These are phyloP conservation scores for Aldrovandia affinis DNA, from an alignment of 2,797 vertebrate species.

Conservation along the genomic window DNA sequence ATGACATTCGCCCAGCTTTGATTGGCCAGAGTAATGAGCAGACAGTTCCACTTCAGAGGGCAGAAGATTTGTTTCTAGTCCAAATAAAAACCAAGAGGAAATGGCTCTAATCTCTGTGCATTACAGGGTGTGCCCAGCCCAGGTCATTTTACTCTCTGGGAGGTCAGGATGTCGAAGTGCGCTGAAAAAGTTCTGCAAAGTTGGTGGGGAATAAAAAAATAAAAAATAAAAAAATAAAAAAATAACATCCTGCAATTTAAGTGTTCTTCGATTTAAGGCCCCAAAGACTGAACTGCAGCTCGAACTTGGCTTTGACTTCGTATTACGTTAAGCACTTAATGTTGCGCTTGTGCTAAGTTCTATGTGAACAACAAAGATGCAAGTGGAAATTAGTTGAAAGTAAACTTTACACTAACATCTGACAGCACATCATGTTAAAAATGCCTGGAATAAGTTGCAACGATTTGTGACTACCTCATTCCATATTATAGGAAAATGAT, in stretches of 20 bases:
- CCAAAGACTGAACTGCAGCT: background rate
- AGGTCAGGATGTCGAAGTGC: background rate
- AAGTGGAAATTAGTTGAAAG: too few relatives aligned
- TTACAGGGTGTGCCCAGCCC: constrained; percentile 35
- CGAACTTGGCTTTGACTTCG: too few relatives aligned
- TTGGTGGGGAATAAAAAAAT: background rate
- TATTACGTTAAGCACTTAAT: too few relatives aligned
- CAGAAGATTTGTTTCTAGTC: constrained; percentile 41
- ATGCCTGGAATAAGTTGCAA: too few relatives aligned
- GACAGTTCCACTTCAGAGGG: constrained; percentile 40
- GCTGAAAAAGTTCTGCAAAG: background rate
- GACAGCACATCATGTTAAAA: too few relatives aligned
- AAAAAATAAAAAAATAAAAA: background rate
- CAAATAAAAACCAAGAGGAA: constrained; percentile 38
- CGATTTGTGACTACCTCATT: too few relatives aligned
- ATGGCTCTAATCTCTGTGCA: constrained; percentile 29
- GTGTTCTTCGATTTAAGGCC: background rate
- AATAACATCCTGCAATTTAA: background rate
- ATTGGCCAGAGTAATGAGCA: constrained; percentile 15
- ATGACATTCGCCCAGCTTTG: background rate
- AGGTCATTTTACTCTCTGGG: background rate
- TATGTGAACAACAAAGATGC: too few relatives aligned
- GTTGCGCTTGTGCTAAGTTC: too few relatives aligned
- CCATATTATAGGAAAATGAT: background rate
- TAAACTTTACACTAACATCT: too few relatives aligned